Base-by-base conservation (phyloP, 2,888 invertebrate species). In the Dryocosmus kuriphilus region DNA sequence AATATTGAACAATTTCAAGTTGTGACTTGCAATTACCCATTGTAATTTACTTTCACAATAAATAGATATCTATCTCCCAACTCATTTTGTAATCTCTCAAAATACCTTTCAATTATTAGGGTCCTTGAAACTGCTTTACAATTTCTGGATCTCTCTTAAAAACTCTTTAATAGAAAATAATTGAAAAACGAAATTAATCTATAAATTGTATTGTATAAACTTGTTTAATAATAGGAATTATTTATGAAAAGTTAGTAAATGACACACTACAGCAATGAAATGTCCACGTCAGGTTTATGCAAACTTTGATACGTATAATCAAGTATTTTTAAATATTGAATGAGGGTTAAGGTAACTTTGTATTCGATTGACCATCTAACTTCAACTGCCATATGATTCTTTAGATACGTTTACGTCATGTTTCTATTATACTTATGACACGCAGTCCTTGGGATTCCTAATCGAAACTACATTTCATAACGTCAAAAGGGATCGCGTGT, bases 261-360 rank as follows among this genome's bases (percentile, higher is more conserved):
- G 51, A 51, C 51, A 51, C 51, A 51, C n/a, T n/a, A 51, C n/a
- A 51, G 7, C 8, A 51, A 51, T n/a, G 51, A 86, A 85, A 86
- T 71, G 46, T n/a, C 51, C 84, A 86, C 86, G 86, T 86, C 81
- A 86, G 78, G 71, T 75, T 30, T 78, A 75, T 27, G 63, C 74
- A 81, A 86, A 86, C 74, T 84, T 85, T 78, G 19, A 74, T 57
- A 35, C 32, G 61, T 41, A 30, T 32, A 79, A 81, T 81, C 83
- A 86, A 86, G 87, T 85, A 81, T 84, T 79, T 78, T 76, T 85
- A 80, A 85, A 86, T 86, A 80, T n/a, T 27, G 61, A 82, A 86
- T 77, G 73, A 79, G 77, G 32, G 71, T 60, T 57, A 77, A 71
- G 62, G 78, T 41, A 75, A 22, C 46, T 74, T 67, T n/a, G 71